Conservation (phyloP, 2,797 vertebrate genomes). For the Tadarida brasiliensis region DNA sequence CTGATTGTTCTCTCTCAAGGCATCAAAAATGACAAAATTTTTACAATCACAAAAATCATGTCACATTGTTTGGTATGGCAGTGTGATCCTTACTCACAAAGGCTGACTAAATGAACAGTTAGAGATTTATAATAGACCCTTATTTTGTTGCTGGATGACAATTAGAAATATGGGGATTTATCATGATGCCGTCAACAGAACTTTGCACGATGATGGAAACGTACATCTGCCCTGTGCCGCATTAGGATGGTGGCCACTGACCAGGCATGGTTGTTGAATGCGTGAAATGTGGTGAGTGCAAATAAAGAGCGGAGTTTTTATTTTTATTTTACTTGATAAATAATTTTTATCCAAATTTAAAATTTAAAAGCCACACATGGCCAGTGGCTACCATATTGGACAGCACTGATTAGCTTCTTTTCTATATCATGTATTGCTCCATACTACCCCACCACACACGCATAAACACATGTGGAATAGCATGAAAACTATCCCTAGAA, state of each 20-base stretch:
- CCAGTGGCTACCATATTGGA: background rate
- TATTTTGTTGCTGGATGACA: background rate
- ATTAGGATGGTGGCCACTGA: fast-evolving
- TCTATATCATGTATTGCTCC: fast-evolving
- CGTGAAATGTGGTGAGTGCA: fast-evolving
- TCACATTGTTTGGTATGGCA: background rate
- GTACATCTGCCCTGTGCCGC: fast-evolving
- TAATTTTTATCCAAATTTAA: background rate
- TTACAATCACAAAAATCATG: background rate
- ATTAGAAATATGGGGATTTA: fast-evolving
- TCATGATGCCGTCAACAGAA: fast-evolving
- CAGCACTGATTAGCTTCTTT: fast-evolving
- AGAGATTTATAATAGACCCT: fast-evolving
- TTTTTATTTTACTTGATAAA: background rate
- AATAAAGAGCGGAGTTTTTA: background rate
- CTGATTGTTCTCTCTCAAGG: background rate
- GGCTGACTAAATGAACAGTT: no score
- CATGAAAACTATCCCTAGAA: conserved; percentile 1
- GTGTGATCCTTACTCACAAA: background rate
- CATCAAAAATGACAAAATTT: background rate
- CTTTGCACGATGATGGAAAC: fast-evolving
- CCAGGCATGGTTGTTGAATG: fast-evolving
- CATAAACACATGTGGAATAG: fast-evolving
- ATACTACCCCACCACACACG: fast-evolving
- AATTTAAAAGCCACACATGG: background rate